Evolutionary conservation across 2,888 invertebrate species (phyloP), one percentile per base, ranked within the genome.

Genomic region (Erebia aethiops): DNA sequence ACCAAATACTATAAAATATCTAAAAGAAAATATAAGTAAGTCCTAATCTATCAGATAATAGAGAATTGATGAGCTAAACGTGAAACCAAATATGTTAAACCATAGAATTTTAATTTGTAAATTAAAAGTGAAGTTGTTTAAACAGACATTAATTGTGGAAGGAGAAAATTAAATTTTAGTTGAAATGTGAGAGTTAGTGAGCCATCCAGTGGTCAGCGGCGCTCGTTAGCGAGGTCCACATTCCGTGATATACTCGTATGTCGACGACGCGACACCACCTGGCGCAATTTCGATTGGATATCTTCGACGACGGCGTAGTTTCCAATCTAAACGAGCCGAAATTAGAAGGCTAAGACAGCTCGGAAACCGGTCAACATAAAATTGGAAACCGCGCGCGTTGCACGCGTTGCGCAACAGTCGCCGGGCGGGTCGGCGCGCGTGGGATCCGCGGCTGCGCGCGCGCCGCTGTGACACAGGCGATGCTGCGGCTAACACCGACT

Each of bases 281-380:
- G 80, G 75, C 80, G 77, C 76, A 78, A 80, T 80, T 80, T 80
- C 79, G 78, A 80, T 74, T 78, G 76, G 77, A 82, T 84, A 82
- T 85, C 82, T 82, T 83, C 81, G 54, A 56, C 86, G 82, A 83
- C 86, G 82, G 84, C 82, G 85, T 89, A 88, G 91, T 91, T 91
- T 92, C 91, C 90, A 91, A 92, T 91, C 91, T 91, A 91, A 91
- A 90, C 90, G 91, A 89, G 86, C 91, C 92, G 89, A 92, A 92
- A 92, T 92, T 91, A 92, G 92, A 92, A 92, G 92, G 91, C 90
- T 91, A 85, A 89, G 89, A 90, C 92, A 87, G 89, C 87, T 91
- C 88, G 78, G 85, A 85, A 92, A 93, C 92, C 92, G 92, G 92
- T 93, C 92, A 92, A 93, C 92, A 92, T 92, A 92, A 93, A 92